Conservation (phyloP, 2,113 vertebrate genomes). For the Chrysochloris asiatica region DNA sequence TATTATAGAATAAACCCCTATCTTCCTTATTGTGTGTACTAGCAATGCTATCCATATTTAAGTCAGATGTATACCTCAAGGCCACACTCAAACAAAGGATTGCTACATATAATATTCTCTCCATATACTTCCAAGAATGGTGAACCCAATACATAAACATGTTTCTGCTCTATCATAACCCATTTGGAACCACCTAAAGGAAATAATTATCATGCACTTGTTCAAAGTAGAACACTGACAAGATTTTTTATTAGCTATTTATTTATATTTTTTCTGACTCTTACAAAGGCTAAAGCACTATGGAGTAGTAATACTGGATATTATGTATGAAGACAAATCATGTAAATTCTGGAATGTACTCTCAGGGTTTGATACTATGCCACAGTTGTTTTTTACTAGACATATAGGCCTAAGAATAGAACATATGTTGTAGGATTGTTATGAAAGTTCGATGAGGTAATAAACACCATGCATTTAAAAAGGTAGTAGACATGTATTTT, state of each 20-base stretch:
- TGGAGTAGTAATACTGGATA: neutral
- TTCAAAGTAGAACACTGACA: neutral
- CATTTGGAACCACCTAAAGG: neutral
- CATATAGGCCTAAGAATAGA: neutral
- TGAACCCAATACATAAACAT: neutral
- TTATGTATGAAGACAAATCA: neutral
- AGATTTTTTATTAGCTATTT: fast-evolving
- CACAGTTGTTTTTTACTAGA: neutral
- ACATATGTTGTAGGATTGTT: neutral
- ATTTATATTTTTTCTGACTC: neutral
- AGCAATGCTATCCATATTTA: neutral
- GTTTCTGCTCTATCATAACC: neutral
- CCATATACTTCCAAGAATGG: neutral
- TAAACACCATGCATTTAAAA: neutral
- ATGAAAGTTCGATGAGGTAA: neutral
- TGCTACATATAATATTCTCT: neutral
- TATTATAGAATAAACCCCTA: neutral
- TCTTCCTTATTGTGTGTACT: neutral
- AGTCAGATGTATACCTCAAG: neutral
- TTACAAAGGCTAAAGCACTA: neutral
- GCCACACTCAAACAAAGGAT: neutral
- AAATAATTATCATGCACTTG: neutral
- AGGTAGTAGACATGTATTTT: neutral
- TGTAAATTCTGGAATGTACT: neutral
- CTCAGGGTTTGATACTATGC: neutral